Base-by-base conservation (phyloP, 2,888 invertebrate species). In the Nomada ruficornis region DNA sequence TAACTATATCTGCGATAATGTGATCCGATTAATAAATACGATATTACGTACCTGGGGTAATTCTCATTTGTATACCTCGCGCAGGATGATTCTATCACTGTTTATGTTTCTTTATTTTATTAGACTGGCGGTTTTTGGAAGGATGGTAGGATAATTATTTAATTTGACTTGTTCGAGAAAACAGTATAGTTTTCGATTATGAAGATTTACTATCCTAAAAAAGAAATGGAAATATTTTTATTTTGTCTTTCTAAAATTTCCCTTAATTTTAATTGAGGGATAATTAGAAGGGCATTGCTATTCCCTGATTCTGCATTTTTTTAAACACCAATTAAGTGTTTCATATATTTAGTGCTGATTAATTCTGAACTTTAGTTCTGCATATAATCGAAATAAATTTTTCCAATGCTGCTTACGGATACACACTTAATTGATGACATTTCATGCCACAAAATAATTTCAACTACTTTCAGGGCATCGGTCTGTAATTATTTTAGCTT, bases 1-100 rank as follows among this genome's bases (percentile, higher is more conserved):
- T 93, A 91, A 91, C 80, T 83, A 91, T 74, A 91, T 86, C 86
- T 87, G 90, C 91, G 91, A 92, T 90, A 90, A 92, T 90, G 92
- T 92, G 92, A 92, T 91, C 91, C 88, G 87, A 88, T 90, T 91
- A 92, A 91, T 91, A 92, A 92, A 82, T 90, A 87, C 85, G 86
- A 89, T 90, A 91, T 90, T 89, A 91, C 90, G 73, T 89, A 89
- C 76, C 84, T 20, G 44, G 3, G 1, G 59, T 20, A 20, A n/a
- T 36, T 54, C 50, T 59, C 44, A 44, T 10, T 59, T 47, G 47
- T 47, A 15, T 44, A 29, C 7, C 36, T 67, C 9, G 9, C 36
- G 10, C 9, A n/a, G 1, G 15, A 20, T 13, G 20, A 15, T 13
- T 3, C 9, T 1, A 1, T n/a, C 4, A n/a, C 0, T 18, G 29